phyloP scores from a whole-genome alignment of 2,888 invertebrate species.

The Thysanoteuthis rhombus region DNA sequence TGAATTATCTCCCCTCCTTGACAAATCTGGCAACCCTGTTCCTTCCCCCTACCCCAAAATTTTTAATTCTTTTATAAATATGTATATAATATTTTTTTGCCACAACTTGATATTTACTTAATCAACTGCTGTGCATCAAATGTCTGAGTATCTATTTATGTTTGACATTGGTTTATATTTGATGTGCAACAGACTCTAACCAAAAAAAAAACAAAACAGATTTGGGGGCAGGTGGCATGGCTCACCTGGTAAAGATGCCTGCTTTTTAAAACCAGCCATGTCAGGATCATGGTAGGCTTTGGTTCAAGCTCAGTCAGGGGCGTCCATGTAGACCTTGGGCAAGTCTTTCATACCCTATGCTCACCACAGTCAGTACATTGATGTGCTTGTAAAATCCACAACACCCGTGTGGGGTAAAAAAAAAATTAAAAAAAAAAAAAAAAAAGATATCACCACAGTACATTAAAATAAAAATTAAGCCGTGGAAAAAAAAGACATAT shows the following conservation, averaged over 20 bases:
- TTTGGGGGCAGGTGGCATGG: not conserved
- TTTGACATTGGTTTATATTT: not conserved
- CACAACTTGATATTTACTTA: not conserved
- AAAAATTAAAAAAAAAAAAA: not conserved
- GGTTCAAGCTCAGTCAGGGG: not conserved
- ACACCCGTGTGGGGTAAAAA: not conserved
- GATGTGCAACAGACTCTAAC: no score
- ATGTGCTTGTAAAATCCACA: not conserved
- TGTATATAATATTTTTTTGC: not conserved
- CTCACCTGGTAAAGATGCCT: not conserved
- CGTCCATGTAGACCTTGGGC: not conserved
- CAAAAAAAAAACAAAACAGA: not conserved
- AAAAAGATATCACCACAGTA: not conserved
- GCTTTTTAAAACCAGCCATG: not conserved
- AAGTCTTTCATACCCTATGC: not conserved
- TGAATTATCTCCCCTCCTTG: no score
- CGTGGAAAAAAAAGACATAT: not conserved
- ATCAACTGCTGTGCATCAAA: not conserved
- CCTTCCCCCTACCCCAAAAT: not conserved
- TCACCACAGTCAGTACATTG: not conserved
- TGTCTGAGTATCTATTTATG: not conserved
- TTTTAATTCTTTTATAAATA: not conserved
- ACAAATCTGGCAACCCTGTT: no score
- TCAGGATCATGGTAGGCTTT: not conserved
- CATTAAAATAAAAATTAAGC: not conserved